Evolutionary conservation across 2,113 vertebrate species (phyloP), one percentile per base, ranked within the genome.

Genomic region (Rana temporaria): DNA sequence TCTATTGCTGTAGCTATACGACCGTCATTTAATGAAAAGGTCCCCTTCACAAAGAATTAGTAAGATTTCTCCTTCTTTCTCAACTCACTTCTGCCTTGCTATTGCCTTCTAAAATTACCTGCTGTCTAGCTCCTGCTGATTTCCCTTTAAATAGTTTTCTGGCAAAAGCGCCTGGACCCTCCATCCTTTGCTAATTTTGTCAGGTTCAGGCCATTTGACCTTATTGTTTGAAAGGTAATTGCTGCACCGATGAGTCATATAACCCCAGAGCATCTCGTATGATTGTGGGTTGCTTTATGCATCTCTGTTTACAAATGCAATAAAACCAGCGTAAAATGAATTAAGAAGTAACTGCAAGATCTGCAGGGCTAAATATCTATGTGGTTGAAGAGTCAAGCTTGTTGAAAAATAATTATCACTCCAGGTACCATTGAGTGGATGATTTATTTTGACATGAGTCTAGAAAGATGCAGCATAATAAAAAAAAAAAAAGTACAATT

Each of bases 21-120:
- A 67, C 69, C 63, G 32, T 67, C 80, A 75, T 32, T 75, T 67
- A 66, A 34, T 82, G 70, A 82, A 74, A 82, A 82, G 80, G 70
- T 82, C 71, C 71, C 70, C 70, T 74, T 82, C 53, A 75, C 62
- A 82, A 59, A 67, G 80, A 67, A 75, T 73, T 73, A 82, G 70
- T 38, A 48, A 67, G 48, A 67, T 42, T 75, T 82, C 80, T 59
- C 30, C 12, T 75, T 82, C 71, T 24, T 67, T 67, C 32, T 53
- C 80, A 75, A 48, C 73, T 67, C 80, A 66, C 70, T 74, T 82
- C 60, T 68, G 8, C 71, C 17, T 15, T 67, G 71, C 59, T 82
- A 59, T 75, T 57, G 80, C 63, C 79, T 22, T 82, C 79, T 82
- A 82, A 82, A 82, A 74, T 82, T 82, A 82, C 79, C 62, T 82